phyloP scores from a whole-genome alignment of 2,888 invertebrate species.

The Polyploca ridens region DNA sequence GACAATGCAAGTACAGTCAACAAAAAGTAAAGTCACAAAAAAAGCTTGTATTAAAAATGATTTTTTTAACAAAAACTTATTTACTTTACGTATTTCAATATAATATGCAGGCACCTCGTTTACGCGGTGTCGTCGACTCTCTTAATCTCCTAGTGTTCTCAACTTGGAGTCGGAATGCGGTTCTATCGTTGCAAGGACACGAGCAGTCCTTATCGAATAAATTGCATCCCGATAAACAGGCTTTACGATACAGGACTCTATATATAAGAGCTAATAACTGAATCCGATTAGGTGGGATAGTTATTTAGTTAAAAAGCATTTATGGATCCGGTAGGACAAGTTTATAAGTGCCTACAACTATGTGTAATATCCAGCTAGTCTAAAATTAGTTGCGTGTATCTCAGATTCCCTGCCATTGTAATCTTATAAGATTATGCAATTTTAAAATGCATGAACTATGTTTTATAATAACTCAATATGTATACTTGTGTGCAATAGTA shows the following conservation, averaged over 20 bases:
- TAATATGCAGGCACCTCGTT: constrained; percentile 19
- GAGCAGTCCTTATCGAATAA: constrained; percentile 76
- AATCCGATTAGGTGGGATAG: constrained; percentile 65
- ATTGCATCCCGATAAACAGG: constrained; percentile 74
- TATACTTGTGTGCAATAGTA: not conserved
- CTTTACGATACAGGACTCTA: constrained; percentile 55
- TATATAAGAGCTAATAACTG: constrained; percentile 61
- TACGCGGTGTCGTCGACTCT: constrained; percentile 43
- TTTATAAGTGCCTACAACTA: constrained; percentile 35
- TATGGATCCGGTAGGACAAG: constrained; percentile 50
- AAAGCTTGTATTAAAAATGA: too few relatives aligned
- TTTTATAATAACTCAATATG: not conserved
- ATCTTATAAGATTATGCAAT: not conserved
- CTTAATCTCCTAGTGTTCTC: constrained; percentile 70
- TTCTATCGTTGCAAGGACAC: constrained; percentile 65
- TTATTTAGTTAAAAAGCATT: constrained; percentile 67
- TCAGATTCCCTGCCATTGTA: not conserved
- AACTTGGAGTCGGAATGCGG: constrained; percentile 72
- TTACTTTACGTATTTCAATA: not conserved
- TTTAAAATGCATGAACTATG: not conserved
- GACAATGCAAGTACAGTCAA: too few relatives aligned
- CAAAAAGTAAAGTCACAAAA: too few relatives aligned
- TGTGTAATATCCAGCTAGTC: constrained; percentile 15
- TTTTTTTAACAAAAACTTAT: too few relatives aligned
- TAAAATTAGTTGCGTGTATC: constrained; percentile 12